Base-by-base conservation (phyloP, 1,140 invertebrate genomes). In the Reticulitermes speratus region DNA sequence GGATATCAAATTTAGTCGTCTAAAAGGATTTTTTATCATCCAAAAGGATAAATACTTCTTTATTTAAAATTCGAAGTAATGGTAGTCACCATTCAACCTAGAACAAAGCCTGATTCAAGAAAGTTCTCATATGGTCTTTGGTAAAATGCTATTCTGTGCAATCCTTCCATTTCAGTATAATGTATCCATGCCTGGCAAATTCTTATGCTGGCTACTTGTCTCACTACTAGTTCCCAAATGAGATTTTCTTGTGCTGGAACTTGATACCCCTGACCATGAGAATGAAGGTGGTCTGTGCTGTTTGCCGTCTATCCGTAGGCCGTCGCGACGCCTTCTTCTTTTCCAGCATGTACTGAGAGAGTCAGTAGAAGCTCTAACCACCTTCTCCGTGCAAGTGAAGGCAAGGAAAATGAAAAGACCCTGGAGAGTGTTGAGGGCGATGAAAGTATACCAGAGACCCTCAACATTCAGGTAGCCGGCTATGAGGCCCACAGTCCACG, bases 341-440 rank as follows among this genome's bases (percentile, higher is more conserved):
- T 55, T 65, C 59, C 48, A 59, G 48, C 44, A 65, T 9, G 32
- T 65, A 32, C 84, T 25, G 44, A 30, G 7, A 19, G 45, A 25
- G n/a, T 84, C 84, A 11, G 38, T 25, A 32, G n/a, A 83, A 21
- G 45, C 89, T 85, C 89, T 87, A 8, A 90, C 87, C 23, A 91
- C 89, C 87, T 91, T 91, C 14, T 90, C 87, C 12, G 90, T 93
- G 87, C 92, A 94, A 16, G 93, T 92, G 89, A 94, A 94, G 0
- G 93, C 93, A 2, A 93, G 87, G 87, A 94, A 93, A 55, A 94
- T 93, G 88, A 94, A 94, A 19, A 94, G 87, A 5, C 94, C 94
- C 88, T 94, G 93, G 19, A 93, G 90, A 11, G 93, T 92, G 88
- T 94, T 94, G 25, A 94, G 88, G 8, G 91, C 88, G 6, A 94